Base-by-base conservation (phyloP, 2,113 vertebrate genomes). In the Brachirus orientalis region DNA sequence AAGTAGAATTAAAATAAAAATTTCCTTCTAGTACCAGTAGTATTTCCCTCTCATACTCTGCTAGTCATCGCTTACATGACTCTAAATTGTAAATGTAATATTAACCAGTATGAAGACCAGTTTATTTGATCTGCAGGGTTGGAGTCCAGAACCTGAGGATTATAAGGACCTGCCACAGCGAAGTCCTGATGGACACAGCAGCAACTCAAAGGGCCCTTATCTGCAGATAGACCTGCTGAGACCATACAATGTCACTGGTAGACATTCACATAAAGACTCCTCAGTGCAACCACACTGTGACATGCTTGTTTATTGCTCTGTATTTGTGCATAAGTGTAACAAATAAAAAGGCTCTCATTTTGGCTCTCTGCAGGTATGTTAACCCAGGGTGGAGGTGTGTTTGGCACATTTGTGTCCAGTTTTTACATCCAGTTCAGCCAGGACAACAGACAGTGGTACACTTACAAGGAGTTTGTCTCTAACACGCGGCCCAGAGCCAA, bases 361-460 rank as follows among this genome's bases (percentile, higher is more conserved):
- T 18, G 4, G 66, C 16, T 0, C 43, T 19, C 59, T 46, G 3
- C 46, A 96, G 96, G 96, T n/a, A 76, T 96, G 51, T 58, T 95
- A 2, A 86, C 91, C 6, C 95, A 94, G 80, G 95, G 92, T 1
- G 87, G 93, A 0, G 92, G 90, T 0, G 76, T 54, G 12, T 93
- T 91, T 0, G 84, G 86, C 1, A 86, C 93, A 1, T 93, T 86
- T 2, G 80, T 93, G 20, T 90, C 92, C 57, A 91, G 93, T 67
- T 96, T 96, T 85, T 92, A 88, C 16, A 91, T 97, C 8, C 94
- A 94, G 89, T 94, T 97, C 80, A 95, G 96, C 61, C 60, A 3
- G 0, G 90, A 96, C 7, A 92, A 91, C 5, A 48, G 14, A 6
- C 91, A 38, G 8, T 97, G 96, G 96, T 80, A 82, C 5, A 87